A percentile compares a stretch with the other conserved stretches of the same genome.
phyloP scores from a whole-genome alignment of 1,140 invertebrate species.

The Achatina immaculata region DNA sequence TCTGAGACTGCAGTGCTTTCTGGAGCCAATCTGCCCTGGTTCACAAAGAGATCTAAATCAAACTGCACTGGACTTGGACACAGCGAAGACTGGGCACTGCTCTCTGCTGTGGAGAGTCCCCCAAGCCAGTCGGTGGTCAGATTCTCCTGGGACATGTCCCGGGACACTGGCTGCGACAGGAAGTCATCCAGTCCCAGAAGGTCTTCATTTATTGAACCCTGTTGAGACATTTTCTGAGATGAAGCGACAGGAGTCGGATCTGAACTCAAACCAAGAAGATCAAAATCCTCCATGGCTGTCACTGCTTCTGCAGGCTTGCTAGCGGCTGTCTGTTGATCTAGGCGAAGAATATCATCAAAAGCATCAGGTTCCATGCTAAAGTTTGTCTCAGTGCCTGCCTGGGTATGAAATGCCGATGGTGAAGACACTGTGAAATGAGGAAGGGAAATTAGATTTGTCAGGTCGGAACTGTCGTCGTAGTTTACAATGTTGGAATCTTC shows the following conservation, averaged over 20 bases:
- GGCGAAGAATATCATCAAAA: constrained; percentile 26
- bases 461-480: constrained; percentile 41
- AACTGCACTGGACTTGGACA: constrained; percentile 56
- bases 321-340: constrained; percentile 22
- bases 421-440: constrained; percentile 34
- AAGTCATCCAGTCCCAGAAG: constrained; percentile 55
- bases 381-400: neutral
- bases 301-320: neutral
- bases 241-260: constrained; percentile 30
- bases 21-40: constrained; percentile 42
- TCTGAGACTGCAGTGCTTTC: constrained; percentile 51
- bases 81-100: constrained; percentile 56
- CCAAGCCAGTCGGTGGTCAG: constrained; percentile 41
- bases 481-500: constrained; percentile 42
- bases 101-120: constrained; percentile 39
- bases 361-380: constrained; percentile 45
- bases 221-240: neutral
- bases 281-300: constrained; percentile 38
- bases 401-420: constrained; percentile 18
- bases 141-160: constrained; percentile 29
- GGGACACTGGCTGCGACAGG: constrained; percentile 35
- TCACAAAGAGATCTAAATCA: constrained; percentile 47
- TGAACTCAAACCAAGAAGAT: constrained; percentile 53
- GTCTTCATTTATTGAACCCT: constrained; percentile 52
- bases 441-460: constrained; percentile 14